Conservation (phyloP, 1,140 invertebrate genomes). For the Plutomurus gul region DNA sequence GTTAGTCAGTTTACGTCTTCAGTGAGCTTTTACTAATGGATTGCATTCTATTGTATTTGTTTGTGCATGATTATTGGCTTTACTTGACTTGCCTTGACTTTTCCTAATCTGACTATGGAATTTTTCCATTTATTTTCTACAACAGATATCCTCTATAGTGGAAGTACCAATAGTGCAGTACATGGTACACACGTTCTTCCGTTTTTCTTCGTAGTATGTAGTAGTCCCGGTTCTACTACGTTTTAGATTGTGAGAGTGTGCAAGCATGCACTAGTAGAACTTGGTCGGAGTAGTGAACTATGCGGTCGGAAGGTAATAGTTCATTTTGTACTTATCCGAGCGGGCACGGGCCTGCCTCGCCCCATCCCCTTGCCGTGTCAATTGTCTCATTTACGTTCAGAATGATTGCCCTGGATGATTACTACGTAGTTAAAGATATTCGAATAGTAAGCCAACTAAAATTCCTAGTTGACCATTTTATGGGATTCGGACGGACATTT, state of each 20-base stretch:
- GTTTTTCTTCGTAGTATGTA: no score
- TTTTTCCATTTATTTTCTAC: conserved; percentile 26
- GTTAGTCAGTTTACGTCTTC: not conserved
- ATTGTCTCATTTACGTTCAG: conserved; percentile 8
- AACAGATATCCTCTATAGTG: no score
- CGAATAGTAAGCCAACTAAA: no score
- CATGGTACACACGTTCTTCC: no score
- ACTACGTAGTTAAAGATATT: not conserved
- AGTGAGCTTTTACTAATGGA: not conserved
- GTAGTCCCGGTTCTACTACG: no score
- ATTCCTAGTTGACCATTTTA: no score
- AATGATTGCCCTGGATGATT: conserved; percentile 14
- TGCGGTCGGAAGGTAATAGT: no score
- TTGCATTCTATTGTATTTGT: conserved; percentile 12
- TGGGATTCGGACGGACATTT: no score
- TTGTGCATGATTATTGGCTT: conserved; percentile 26
- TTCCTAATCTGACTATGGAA: conserved; percentile 19
- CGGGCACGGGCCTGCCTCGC: not conserved
- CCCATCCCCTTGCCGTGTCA: conserved; percentile 23
- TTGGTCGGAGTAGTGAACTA: no score
- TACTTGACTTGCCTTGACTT: conserved; percentile 11
- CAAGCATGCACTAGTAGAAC: no score
- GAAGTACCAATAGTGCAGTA: no score
- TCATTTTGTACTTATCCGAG: not conserved
- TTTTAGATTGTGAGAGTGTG: no score